phyloP scores from a whole-genome alignment of 2,113 vertebrate genomes.

The Austrofundulus limnaeus region DNA sequence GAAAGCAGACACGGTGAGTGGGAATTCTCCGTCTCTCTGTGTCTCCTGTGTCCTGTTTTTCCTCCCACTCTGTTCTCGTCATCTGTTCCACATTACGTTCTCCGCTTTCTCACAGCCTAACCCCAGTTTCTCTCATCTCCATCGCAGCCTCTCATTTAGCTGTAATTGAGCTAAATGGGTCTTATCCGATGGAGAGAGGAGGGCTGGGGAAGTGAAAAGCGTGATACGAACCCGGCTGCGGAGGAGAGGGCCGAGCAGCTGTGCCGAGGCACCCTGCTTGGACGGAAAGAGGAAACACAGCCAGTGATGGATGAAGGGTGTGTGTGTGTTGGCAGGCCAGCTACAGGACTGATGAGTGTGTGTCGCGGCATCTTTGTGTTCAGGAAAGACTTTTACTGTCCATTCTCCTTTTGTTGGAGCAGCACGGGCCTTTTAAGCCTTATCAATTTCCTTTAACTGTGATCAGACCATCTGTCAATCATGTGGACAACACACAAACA shows the following conservation, averaged over 20 bases:
- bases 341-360: too few relatives aligned
- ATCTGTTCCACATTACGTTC: constrained; percentile 66
- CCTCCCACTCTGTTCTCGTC: constrained; percentile 50
- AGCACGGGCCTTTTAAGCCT: constrained; percentile 58
- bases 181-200: constrained; percentile 40
- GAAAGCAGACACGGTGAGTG: constrained; percentile 60
- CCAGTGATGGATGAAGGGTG: constrained; percentile 5
- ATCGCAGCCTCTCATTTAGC: constrained; percentile 42
- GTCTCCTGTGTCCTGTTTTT: constrained; percentile 52
- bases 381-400: constrained; percentile 38
- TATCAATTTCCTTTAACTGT: constrained; percentile 73
- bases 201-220: constrained; percentile 29
- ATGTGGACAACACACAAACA: constrained; percentile 31
- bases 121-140: constrained; percentile 28
- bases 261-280: constrained; percentile 45
- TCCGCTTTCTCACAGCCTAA: constrained; percentile 52
- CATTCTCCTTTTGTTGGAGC: constrained; percentile 69
- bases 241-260: constrained; percentile 55
- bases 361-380: constrained; percentile 40
- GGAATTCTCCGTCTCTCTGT: constrained; percentile 38
- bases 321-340: too few relatives aligned
- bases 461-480: constrained; percentile 67
- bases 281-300: constrained; percentile 36
- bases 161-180: constrained; percentile 59
- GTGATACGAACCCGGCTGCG: constrained; percentile 34